phyloP scores from a whole-genome alignment of 2,797 vertebrate species.

The Ataeniobius toweri region DNA sequence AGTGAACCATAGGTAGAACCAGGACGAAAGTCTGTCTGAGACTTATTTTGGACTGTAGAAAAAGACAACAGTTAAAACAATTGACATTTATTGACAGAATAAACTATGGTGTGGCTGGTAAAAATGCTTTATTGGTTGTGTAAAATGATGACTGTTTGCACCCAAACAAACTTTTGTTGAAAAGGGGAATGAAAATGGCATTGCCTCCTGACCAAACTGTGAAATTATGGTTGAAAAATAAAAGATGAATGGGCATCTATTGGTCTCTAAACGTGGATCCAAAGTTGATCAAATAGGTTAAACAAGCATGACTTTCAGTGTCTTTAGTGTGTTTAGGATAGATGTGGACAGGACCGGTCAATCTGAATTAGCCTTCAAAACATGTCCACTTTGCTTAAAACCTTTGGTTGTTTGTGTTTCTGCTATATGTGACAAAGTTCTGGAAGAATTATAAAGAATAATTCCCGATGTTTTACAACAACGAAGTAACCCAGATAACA shows the following conservation, averaged over 20 bases:
- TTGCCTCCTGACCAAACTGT: not conserved
- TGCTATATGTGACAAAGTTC: too few relatives aligned
- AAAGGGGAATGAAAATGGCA: not conserved
- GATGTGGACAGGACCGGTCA: not conserved
- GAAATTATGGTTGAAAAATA: not conserved
- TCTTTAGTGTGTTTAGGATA: not conserved
- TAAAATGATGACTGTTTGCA: not conserved
- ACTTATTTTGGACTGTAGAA: not conserved
- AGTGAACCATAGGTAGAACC: not conserved
- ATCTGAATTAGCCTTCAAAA: too few relatives aligned
- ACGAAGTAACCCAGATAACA: too few relatives aligned
- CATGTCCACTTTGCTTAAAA: too few relatives aligned
- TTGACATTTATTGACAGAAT: not conserved
- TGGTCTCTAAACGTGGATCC: not conserved
- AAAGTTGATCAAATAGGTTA: not conserved
- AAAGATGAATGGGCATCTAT: not conserved
- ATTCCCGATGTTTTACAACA: too few relatives aligned
- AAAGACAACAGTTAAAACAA: not conserved
- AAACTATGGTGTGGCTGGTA: not conserved
- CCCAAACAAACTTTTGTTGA: not conserved
- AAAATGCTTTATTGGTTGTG: not conserved
- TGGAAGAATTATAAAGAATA: too few relatives aligned
- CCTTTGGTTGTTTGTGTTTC: too few relatives aligned
- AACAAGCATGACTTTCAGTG: not conserved
- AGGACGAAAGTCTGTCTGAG: not conserved